phyloP scores from a whole-genome alignment of 1,140 invertebrate genomes.

The Solen grandis region DNA sequence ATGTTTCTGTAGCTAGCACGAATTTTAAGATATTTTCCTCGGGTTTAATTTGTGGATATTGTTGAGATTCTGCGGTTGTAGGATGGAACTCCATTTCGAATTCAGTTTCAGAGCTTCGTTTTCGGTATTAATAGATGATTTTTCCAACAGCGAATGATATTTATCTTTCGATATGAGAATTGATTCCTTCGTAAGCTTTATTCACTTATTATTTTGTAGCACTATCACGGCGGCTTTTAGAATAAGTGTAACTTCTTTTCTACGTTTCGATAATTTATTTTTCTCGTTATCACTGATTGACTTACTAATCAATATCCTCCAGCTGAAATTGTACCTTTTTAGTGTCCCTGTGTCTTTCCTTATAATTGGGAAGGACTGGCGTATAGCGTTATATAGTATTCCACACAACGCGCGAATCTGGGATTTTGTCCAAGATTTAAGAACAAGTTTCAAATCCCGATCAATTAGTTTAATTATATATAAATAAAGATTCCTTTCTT shows the following conservation, averaged over 20 bases:
- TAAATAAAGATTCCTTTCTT: too few relatives aligned
- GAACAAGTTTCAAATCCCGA: neutral
- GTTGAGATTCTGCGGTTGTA: too few relatives aligned
- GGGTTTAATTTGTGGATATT: too few relatives aligned
- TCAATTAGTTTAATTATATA: neutral
- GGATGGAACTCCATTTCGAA: neutral
- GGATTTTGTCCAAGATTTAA: conserved; percentile 5
- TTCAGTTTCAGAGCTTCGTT: neutral
- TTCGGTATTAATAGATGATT: neutral
- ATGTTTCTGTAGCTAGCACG: neutral
- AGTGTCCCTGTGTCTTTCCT: neutral
- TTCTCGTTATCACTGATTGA: too few relatives aligned
- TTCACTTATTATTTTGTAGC: too few relatives aligned
- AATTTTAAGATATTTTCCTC: too few relatives aligned
- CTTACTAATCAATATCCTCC: too few relatives aligned
- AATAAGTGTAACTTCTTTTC: conserved; percentile 7
- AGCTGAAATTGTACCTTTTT: neutral
- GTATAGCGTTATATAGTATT: neutral
- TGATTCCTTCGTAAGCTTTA: too few relatives aligned
- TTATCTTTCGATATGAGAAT: too few relatives aligned
- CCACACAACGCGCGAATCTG: neutral
- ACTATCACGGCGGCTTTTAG: too few relatives aligned
- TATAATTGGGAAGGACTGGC: neutral
- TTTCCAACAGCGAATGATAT: neutral
- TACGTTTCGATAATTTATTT: neutral